Base-by-base conservation (phyloP, 2,797 vertebrate genomes). In the Carapus acus region DNA sequence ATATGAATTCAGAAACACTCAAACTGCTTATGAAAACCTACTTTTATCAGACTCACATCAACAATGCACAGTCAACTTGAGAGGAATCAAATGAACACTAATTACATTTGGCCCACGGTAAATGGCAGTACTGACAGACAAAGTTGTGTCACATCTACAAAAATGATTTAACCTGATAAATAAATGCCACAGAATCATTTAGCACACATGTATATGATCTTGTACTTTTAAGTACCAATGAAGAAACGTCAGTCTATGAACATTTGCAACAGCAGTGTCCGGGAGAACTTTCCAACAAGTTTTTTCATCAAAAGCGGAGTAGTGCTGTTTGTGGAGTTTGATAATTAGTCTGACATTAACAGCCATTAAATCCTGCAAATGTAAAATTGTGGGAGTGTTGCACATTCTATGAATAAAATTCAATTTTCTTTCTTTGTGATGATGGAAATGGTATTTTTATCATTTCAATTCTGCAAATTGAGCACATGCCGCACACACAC, bases 131-230 rank as follows among this genome's bases (percentile, higher is more conserved):
- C 52, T 62, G 54, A 69, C 51, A 60, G 56, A 72, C 42, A 54
- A 51, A 62, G 37, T 50, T 31, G 58, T 21, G 57, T 42, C 85
- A 79, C 83, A 81, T 89, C 80, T 84, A 88, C 88, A 84, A 87
- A 89, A 86, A 86, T 86, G 90, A 86, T 11, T 79, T 51, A 87
- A 91, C 91, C 89, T 87, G 49, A 91, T 87, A 90, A 90, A 86
- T 85, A 40, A 43, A 33, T 48, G 7, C 11, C n/a, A 19, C n/a
- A 2, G 21, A 43, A 53, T 14, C 34, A 16, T 55, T 65, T 51
- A 36, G 65, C 61, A 58, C 44, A 20, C 2, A 6, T 13, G 7
- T n/a, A n/a, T n/a, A n/a, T n/a, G n/a, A n/a, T n/a, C n/a, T n/a
- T 4, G 24, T 9, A 27, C 24, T 5, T 27, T 27, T 4, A 27